A percentile compares a stretch with the other conserved stretches of the same genome.
Conservation (phyloP, 2,797 vertebrate genomes). For the Triplophysa yarkandensis region DNA sequence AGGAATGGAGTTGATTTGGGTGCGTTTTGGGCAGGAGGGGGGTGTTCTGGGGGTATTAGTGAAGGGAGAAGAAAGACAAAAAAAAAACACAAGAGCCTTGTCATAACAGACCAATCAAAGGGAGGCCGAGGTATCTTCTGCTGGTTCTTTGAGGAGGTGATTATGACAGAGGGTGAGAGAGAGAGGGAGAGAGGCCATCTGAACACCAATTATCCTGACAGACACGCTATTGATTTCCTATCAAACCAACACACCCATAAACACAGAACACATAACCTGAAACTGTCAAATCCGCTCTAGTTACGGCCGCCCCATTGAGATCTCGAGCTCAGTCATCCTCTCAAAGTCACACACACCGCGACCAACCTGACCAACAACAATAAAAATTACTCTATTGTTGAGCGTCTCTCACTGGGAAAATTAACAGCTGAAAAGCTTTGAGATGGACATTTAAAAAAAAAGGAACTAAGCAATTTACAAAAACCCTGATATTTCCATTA, state of each 20-base stretch:
- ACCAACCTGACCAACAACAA: slow-evolving; percentile 15
- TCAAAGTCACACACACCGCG: slow-evolving; percentile 26
- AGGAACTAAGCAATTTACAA: background rate
- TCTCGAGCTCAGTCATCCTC: slow-evolving; percentile 36
- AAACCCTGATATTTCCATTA: no score
- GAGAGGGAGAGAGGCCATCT: slow-evolving; percentile 67
- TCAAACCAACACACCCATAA: slow-evolving; percentile 64
- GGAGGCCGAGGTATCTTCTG: slow-evolving; percentile 55
- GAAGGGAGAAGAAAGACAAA: slow-evolving; percentile 62
- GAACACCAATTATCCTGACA: slow-evolving; percentile 65
- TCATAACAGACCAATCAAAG: slow-evolving; percentile 63
- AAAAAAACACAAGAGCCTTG: slow-evolving; percentile 66
- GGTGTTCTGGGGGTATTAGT: slow-evolving; percentile 61
- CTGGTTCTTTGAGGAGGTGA: slow-evolving; percentile 63
- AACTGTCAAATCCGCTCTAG: slow-evolving; percentile 62
- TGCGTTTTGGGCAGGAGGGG: slow-evolving; percentile 58
- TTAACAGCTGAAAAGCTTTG: background rate
- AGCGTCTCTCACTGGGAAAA: background rate
- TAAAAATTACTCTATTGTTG: slow-evolving; percentile 24
- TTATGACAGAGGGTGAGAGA: slow-evolving; percentile 68
- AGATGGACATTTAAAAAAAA: background rate
- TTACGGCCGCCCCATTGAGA: slow-evolving; percentile 56
- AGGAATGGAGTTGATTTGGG: slow-evolving; percentile 65
- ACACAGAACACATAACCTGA: slow-evolving; percentile 65
- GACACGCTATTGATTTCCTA: slow-evolving; percentile 64